Evolutionary conservation across 2,113 vertebrate species (phyloP), one percentile per base, ranked within the genome.

Genomic region (Todiramphus chloris): DNA sequence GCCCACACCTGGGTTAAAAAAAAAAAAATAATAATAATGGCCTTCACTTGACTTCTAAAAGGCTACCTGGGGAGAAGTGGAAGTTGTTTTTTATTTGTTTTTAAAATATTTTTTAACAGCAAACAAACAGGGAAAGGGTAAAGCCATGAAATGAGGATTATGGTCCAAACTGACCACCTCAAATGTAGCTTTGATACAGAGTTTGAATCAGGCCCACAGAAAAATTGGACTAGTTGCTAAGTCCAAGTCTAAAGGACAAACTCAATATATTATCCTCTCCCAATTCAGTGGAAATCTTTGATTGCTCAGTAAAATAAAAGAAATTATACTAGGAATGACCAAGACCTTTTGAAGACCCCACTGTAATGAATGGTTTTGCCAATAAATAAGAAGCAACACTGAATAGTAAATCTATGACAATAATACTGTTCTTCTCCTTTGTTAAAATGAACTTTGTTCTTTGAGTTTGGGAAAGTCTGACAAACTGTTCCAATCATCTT

Each of bases 1-100:
- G 5, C 5, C 5, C 10, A 56, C 39, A 64, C 3, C 35, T 12
- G 0, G 2, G 11, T 12, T 50, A 37, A 35, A 43, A 35, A 46
- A 27, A 21, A 41, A 4, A 31, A 5, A 33, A 30, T n/a, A n/a
- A 6, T 20, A 4, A 25, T 24, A 25, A 41, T 2, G 11, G 2
- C 7, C 30, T 62, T 80, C 37, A 12, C 9, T 19, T 90, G 39
- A 46, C 7, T 68, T 74, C 66, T 69, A 35, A 83, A 74, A 50
- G 27, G n/a, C 28, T 83, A 5, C 27, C 69, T 64, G 7, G 46
- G 30, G 72, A 84, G 41, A 75, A 84, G 41, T 17, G 60, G 39
- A 69, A 13, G 10, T 39, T 17, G 12, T 6, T 41, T 19, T 48
- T 48, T 31, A 0, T 44, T 91, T 50, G 6, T 15, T 55, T 78